Evolutionary conservation across 2,888 invertebrate genomes (phyloP).

Genomic region (Luffia ferchaultella): DNA sequence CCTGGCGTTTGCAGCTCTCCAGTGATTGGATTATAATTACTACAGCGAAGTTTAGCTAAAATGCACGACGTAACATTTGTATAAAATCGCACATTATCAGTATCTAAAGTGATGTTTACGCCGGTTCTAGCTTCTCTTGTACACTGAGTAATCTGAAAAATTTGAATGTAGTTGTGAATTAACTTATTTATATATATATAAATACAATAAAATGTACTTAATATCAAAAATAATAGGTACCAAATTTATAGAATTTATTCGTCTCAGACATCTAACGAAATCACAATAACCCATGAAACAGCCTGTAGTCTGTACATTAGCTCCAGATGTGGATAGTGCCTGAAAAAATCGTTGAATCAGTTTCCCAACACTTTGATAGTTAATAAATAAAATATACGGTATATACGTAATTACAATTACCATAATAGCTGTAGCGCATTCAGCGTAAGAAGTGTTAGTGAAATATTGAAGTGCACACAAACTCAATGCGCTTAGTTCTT

Average conservation of each 20-base stretch:
- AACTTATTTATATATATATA: not conserved
- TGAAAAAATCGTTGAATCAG: too few relatives aligned
- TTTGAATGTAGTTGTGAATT: not conserved
- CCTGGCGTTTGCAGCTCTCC: slow-evolving; percentile 67
- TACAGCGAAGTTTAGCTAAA: slow-evolving; percentile 69
- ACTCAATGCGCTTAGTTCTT: slow-evolving; percentile 58
- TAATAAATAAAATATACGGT: slow-evolving; percentile 2
- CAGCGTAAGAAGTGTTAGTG: slow-evolving; percentile 51
- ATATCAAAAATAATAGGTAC: slow-evolving; percentile 36
- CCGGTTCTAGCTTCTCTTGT: slow-evolving; percentile 59
- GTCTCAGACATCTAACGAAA: slow-evolving; percentile 66
- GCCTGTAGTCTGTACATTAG: slow-evolving; percentile 51
- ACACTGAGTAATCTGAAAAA: slow-evolving; percentile 58
- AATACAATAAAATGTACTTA: too few relatives aligned
- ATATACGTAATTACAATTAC: slow-evolving; percentile 27
- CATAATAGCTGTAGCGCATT: slow-evolving; percentile 55
- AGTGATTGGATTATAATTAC: slow-evolving; percentile 70
- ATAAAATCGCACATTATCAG: slow-evolving; percentile 60
- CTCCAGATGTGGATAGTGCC: slow-evolving; percentile 49
- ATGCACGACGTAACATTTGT: slow-evolving; percentile 73
- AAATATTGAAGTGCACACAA: slow-evolving; percentile 64
- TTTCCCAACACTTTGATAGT: too few relatives aligned
- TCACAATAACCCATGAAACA: slow-evolving; percentile 69
- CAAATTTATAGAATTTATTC: slow-evolving; percentile 63
- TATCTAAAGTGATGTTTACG: slow-evolving; percentile 51